phyloP scores from a whole-genome alignment of 2,113 vertebrate species.

The Hippoglossus stenolepis region DNA sequence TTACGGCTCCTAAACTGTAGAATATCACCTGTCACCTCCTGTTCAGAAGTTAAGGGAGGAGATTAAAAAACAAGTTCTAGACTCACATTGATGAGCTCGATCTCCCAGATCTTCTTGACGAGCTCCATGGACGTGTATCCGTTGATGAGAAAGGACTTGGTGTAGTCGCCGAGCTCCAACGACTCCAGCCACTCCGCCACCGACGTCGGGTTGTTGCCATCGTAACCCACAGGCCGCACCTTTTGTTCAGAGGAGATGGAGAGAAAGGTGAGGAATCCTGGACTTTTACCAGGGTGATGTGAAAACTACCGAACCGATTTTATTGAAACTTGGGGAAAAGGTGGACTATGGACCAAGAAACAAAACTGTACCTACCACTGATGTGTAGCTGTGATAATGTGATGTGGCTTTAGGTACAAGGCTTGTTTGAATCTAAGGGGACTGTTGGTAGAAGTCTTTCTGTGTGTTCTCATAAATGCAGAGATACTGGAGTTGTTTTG shows the following conservation, averaged over 20 bases:
- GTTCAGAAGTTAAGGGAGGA: background rate
- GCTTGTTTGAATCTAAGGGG: too few species aligned
- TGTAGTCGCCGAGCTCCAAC: constrained; percentile 96
- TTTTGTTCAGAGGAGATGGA: constrained; percentile 55
- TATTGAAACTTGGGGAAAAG: too few species aligned
- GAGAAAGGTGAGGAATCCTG: background rate
- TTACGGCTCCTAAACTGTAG: too few species aligned
- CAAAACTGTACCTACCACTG: too few species aligned
- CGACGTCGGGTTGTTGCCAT: constrained; percentile 94
- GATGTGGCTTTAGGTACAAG: too few species aligned
- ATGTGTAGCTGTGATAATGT: too few species aligned
- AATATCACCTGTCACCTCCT: background rate
- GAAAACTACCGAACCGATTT: too few species aligned
- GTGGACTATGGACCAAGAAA: too few species aligned
- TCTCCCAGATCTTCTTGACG: constrained; percentile 99
- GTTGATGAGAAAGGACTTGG: constrained; percentile 97
- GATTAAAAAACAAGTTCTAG: accelerated
- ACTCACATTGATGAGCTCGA: constrained; percentile 98
- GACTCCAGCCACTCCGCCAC: constrained; percentile 99
- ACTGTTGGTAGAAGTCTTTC: too few species aligned
- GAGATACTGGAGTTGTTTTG: background rate
- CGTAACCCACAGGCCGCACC: constrained; percentile 93
- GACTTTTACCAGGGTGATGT: too few species aligned
- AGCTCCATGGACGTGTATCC: constrained; percentile 99
- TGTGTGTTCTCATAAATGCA: background rate